Evolutionary conservation across 2,797 vertebrate genomes (phyloP).

Genomic region (Enteromius viviparus): DNA sequence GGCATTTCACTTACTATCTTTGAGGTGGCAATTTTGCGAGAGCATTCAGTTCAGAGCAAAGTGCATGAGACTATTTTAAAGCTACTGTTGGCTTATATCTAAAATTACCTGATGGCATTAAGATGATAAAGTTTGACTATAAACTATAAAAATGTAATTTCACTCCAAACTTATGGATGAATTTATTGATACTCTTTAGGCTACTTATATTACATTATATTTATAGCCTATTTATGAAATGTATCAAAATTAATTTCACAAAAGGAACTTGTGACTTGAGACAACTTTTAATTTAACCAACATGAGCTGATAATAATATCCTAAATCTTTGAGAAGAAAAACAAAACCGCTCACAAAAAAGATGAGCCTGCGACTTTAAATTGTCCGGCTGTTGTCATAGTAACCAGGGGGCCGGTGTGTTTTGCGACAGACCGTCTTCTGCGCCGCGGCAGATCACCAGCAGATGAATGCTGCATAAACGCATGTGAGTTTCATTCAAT

Average conservation of each 20-base stretch:
- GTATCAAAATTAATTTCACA: not conserved
- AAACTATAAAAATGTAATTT: not conserved
- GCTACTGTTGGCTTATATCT: not conserved
- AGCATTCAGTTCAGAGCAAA: not conserved
- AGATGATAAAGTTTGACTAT: not conserved
- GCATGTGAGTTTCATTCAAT: not conserved
- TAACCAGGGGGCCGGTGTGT: conserved; percentile 60
- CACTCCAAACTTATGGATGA: not conserved
- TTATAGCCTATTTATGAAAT: not conserved
- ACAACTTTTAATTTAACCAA: not conserved
- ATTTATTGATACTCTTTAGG: not conserved
- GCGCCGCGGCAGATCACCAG: not conserved
- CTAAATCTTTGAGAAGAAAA: not conserved
- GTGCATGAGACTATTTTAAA: not conserved
- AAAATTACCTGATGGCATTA: not conserved
- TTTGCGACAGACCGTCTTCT: conserved; percentile 72
- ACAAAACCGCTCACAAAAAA: too few relatives aligned
- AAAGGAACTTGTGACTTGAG: not conserved
- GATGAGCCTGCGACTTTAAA: conserved; percentile 64
- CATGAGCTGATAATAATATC: not conserved
- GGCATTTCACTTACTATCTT: not conserved
- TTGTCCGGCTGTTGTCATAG: conserved; percentile 55
- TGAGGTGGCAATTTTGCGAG: not conserved
- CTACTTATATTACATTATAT: not conserved
- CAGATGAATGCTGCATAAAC: conserved; percentile 3